Evolutionary conservation across 2,888 invertebrate species (phyloP).

Genomic region (Spatulosminthurus flaviceps): DNA sequence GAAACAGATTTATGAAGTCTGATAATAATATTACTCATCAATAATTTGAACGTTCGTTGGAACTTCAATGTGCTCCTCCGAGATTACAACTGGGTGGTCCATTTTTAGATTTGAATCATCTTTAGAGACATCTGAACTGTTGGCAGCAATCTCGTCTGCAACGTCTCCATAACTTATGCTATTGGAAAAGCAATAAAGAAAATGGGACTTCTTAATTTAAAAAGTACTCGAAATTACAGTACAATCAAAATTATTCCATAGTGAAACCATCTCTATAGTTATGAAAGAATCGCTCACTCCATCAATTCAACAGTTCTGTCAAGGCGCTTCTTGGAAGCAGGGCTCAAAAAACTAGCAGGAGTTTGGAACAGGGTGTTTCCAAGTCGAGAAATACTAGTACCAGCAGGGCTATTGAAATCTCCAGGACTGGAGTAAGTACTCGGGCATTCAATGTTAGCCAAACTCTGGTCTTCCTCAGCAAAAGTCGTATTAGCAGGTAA

Average conservation of each 20-base stretch:
- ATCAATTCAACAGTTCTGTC: constrained; percentile 11
- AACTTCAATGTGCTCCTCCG: background rate
- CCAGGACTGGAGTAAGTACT: background rate
- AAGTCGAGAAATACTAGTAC: background rate
- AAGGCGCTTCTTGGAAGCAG: background rate
- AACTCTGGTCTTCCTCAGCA: background rate
- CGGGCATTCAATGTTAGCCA: background rate
- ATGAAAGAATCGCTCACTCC: constrained; percentile 1
- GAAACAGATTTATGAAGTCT: background rate
- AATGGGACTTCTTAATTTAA: too few species aligned
- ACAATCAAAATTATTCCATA: too few species aligned
- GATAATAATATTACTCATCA: constrained; percentile 10
- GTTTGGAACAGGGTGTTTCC: background rate
- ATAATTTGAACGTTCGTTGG: constrained; percentile 10
- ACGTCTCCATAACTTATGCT: background rate
- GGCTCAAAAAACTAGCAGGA: background rate
- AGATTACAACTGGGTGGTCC: background rate
- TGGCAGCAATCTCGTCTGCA: constrained; percentile 1
- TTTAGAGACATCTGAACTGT: background rate
- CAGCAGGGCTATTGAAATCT: background rate
- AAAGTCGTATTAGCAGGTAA: background rate
- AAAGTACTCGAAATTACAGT: too few species aligned
- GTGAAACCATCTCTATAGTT: too few species aligned
- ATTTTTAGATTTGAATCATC: background rate
- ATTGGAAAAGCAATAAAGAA: background rate